phyloP scores from a whole-genome alignment of 2,797 vertebrate genomes.

The Apodemus agrarius region DNA sequence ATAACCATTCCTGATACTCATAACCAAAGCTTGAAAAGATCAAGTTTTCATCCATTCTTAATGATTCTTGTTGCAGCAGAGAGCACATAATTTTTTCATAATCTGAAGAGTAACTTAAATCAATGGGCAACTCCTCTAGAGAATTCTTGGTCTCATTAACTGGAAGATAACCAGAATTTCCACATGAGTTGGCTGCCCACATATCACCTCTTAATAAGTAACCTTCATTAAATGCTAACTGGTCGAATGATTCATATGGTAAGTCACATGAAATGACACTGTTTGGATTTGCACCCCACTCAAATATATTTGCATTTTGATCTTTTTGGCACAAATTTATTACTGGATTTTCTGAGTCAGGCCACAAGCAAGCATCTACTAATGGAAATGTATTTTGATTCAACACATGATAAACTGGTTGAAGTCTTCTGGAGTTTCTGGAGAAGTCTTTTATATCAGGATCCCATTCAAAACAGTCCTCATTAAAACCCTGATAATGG shows the following conservation, averaged over 20 bases:
- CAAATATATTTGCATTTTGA: slow-evolving; percentile 87
- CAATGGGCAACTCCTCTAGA: slow-evolving; percentile 87
- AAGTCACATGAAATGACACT: slow-evolving; percentile 80
- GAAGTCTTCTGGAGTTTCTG: slow-evolving; percentile 68
- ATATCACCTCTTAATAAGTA: slow-evolving; percentile 90
- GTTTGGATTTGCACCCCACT: slow-evolving; percentile 88
- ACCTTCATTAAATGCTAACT: slow-evolving; percentile 90
- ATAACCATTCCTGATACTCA: slow-evolving; percentile 96
- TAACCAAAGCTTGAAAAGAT: slow-evolving; percentile 90
- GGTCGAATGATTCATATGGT: slow-evolving; percentile 84
- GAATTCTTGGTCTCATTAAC: slow-evolving; percentile 84
- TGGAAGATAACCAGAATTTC: slow-evolving; percentile 85
- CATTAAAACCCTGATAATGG: slow-evolving; percentile 78
- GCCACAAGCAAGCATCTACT: slow-evolving; percentile 79
- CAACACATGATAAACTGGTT: slow-evolving; percentile 82
- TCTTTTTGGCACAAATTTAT: slow-evolving; percentile 94
- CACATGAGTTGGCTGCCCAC: slow-evolving; percentile 89
- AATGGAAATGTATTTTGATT: slow-evolving; percentile 82
- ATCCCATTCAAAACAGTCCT: slow-evolving; percentile 85
- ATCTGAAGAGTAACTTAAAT: slow-evolving; percentile 87
- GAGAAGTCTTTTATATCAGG: slow-evolving; percentile 78
- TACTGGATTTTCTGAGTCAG: slow-evolving; percentile 86
- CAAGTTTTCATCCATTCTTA: slow-evolving; percentile 87
- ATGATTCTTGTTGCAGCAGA: slow-evolving; percentile 83
- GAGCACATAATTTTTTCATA: slow-evolving; percentile 83